A percentile compares a stretch with the other conserved stretches of the same genome.
Conservation (phyloP, 2,888 invertebrate genomes). For the Terebella lapidaria region DNA sequence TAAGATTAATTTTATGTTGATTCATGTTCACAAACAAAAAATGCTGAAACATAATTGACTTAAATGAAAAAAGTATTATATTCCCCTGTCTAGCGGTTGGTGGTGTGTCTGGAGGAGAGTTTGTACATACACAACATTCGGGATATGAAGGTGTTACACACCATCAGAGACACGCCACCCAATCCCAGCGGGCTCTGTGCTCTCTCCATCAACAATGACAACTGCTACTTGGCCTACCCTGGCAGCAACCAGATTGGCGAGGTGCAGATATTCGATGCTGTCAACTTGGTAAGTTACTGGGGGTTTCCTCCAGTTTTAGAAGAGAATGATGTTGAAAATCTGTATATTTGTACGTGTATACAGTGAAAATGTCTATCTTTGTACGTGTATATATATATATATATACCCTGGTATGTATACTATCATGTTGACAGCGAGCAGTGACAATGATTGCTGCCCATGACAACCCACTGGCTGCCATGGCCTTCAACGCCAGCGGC, state of each 20-base stretch:
- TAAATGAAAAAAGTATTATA: too few species aligned
- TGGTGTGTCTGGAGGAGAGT: conserved; percentile 95
- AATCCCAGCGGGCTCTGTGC: conserved; percentile 91
- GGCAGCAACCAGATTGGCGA: conserved; percentile 89
- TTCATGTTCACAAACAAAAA: background rate
- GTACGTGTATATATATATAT: too few species aligned
- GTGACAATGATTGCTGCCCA: conserved; percentile 96
- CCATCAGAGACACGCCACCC: conserved; percentile 94
- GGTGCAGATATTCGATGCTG: conserved; percentile 91
- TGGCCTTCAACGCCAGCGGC: conserved; percentile 86
- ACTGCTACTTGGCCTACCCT: conserved; percentile 93
- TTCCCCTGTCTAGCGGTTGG: conserved; percentile 66
- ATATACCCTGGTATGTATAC: too few species aligned
- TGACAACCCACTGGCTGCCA: conserved; percentile 89
- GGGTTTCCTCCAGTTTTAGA: background rate
- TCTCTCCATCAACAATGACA: conserved; percentile 80
- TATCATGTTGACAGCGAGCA: too few species aligned
- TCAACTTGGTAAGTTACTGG: conserved; percentile 67
- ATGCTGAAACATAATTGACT: too few species aligned
- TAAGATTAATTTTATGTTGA: too few species aligned
- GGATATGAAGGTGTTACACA: conserved; percentile 96
- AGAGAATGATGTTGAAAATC: background rate
- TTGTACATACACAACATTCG: conserved; percentile 96
- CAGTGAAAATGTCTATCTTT: too few species aligned
- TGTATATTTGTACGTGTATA: background rate